Base-by-base conservation (phyloP, 1,140 invertebrate genomes). In the Heterodera carotae region DNA sequence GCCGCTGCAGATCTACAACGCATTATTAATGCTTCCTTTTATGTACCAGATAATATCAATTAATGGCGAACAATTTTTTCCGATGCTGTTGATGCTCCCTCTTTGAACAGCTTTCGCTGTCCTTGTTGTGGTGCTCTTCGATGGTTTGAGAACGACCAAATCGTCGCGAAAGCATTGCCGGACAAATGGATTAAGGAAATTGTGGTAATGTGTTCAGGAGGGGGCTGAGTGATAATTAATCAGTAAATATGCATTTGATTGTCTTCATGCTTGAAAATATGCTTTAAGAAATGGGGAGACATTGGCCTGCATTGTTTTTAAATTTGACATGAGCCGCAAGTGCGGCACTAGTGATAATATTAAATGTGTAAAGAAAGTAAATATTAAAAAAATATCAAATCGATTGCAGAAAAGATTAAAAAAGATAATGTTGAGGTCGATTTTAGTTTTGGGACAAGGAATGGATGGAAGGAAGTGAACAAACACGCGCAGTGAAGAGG, bases 41-140 rank as follows among this genome's bases (percentile, higher is more conserved):
- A 22, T 0, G 48, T n/a, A 22, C 0, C 12, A 56, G 22, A 22
- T 18, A 56, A 5, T 22, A 22, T 56, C 5, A 56, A 56, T 56
- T 56, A 56, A 56, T 15, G 27, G 72, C 72, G 34, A 25, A 74
- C 36, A 74, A 34, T 62, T 74, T 74, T 64, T 74, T 74, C 34
- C 56, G 33, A 0, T 74, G 72, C 15, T 66, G 62, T 31, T 29
- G 29, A 15, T 10, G 27, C 62, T 66, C 33, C 33, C 31, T 66
- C 18, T 56, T 27, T 5, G 43, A 22, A 27, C 36, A 18, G 62
- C 36, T 72, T 25, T 59, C 62, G 31, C 18, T 59, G 59, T 43
- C 33, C 31, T 72, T 56, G 22, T 66, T 29, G 29, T 34, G 62
- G 59, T 74, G 36, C 25, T 74, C 72, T 31, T 74, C 72, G 8